Evolutionary conservation across 2,113 vertebrate genomes (phyloP).

Genomic region (Ailuropoda melanoleuca): DNA sequence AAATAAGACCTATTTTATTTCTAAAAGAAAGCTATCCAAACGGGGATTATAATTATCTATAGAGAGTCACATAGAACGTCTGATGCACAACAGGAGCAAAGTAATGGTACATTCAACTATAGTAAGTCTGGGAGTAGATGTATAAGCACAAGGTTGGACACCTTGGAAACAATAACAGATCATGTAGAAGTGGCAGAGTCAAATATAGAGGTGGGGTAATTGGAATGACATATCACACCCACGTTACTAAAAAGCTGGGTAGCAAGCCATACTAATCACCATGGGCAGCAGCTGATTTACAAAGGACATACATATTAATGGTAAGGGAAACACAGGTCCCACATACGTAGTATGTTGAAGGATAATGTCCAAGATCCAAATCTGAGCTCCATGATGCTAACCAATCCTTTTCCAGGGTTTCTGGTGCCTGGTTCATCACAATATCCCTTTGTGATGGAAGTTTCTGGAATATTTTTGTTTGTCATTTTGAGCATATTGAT

Average conservation of each 20-base stretch:
- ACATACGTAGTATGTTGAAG: not conserved
- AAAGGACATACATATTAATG: not conserved
- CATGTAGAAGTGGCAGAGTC: not conserved
- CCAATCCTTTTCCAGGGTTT: not conserved
- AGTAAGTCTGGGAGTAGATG: not conserved
- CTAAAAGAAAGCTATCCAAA: not conserved
- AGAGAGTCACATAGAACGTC: not conserved
- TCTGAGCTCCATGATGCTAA: not conserved
- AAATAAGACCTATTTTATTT: not conserved
- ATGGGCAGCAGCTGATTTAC: not conserved
- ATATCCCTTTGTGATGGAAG: not conserved
- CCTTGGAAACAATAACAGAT: not conserved
- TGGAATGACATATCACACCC: not conserved
- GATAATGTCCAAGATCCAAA: not conserved
- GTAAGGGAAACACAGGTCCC: not conserved
- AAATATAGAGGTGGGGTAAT: not conserved
- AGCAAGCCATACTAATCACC: not conserved
- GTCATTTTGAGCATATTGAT: not conserved
- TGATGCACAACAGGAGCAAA: not conserved
- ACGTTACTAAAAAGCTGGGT: not conserved
- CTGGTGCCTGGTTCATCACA: not conserved
- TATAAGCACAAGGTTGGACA: not conserved
- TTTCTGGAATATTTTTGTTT: not conserved
- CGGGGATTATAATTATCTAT: not conserved
- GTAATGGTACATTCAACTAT: not conserved